Conservation (phyloP, 2,888 invertebrate genomes). For the Onchidella celtica region DNA sequence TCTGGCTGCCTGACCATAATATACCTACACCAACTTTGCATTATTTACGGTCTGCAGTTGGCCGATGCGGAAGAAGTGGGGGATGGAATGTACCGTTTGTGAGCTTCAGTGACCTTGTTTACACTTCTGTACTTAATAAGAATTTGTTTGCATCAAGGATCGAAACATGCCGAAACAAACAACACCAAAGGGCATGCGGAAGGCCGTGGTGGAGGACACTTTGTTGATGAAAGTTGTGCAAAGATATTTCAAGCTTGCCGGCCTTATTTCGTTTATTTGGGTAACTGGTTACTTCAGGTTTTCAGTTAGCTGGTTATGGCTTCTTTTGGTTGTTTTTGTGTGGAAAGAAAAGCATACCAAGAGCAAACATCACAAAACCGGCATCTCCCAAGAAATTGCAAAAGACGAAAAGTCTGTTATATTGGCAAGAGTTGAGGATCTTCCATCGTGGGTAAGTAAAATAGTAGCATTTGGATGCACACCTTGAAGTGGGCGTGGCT, state of each 20-base stretch:
- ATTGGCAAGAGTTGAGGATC: slow-evolving; percentile 91
- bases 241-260: slow-evolving; percentile 76
- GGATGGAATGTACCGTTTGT: background rate
- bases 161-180: background rate
- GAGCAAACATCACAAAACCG: slow-evolving; percentile 89
- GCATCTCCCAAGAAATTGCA: slow-evolving; percentile 82
- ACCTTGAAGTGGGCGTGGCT: background rate
- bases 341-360: slow-evolving; percentile 80
- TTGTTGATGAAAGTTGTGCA: slow-evolving; percentile 69
- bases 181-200: slow-evolving; percentile 52
- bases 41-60: too few species aligned
- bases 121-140: background rate
- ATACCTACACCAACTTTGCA: too few species aligned
- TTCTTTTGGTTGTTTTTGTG: slow-evolving; percentile 89
- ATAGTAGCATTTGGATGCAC: background rate
- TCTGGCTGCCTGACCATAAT: too few species aligned
- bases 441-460: slow-evolving; percentile 93
- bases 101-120: background rate
- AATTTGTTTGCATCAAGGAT: background rate
- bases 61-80: background rate
- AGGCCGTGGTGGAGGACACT: slow-evolving; percentile 66
- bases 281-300: slow-evolving; percentile 80
- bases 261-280: slow-evolving; percentile 74
- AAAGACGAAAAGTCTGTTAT: slow-evolving; percentile 92
- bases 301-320: slow-evolving; percentile 93